phyloP scores from a whole-genome alignment of 1,140 invertebrate species.

The Achatina immaculata region DNA sequence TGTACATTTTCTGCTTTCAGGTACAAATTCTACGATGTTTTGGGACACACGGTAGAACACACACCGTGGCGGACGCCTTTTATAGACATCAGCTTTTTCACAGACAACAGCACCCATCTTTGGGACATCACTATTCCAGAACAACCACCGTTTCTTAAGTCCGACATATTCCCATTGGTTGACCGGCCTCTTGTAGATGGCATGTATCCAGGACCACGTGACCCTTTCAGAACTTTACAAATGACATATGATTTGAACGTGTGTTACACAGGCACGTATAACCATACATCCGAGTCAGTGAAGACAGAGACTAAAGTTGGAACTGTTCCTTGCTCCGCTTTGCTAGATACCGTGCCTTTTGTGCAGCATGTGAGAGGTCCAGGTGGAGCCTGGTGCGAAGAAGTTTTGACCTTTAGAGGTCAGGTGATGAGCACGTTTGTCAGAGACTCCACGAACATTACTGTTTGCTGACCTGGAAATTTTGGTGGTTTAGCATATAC shows the following conservation, averaged over 20 bases:
- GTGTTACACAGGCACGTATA: conserved; percentile 41
- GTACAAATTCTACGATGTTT: conserved; percentile 50
- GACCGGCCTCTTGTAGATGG: conserved; percentile 40
- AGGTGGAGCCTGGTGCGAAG: conserved; percentile 34
- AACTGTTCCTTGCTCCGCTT: conserved; percentile 6
- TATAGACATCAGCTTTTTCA: conserved; percentile 52
- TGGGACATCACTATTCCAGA: conserved; percentile 43
- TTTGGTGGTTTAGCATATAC: too few relatives aligned
- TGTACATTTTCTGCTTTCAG: background rate
- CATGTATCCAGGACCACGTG: conserved; percentile 41
- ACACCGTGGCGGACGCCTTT: conserved; percentile 46
- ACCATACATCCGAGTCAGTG: conserved; percentile 34
- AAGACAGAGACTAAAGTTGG: background rate
- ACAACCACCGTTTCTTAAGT: conserved; percentile 28
- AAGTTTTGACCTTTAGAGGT: conserved; percentile 10
- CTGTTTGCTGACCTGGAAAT: conserved; percentile 15
- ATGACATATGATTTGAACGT: conserved; percentile 32
- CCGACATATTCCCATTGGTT: conserved; percentile 46
- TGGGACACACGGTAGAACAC: conserved; percentile 19
- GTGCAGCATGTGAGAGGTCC: conserved; percentile 12
- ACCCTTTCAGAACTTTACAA: conserved; percentile 29
- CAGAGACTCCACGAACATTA: background rate
- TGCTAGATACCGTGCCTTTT: conserved; percentile 23
- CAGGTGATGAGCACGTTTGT: conserved; percentile 4
- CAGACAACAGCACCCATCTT: conserved; percentile 49